Evolutionary conservation across 2,113 vertebrate species (phyloP).

Genomic region (Ceratotherium simum): DNA sequence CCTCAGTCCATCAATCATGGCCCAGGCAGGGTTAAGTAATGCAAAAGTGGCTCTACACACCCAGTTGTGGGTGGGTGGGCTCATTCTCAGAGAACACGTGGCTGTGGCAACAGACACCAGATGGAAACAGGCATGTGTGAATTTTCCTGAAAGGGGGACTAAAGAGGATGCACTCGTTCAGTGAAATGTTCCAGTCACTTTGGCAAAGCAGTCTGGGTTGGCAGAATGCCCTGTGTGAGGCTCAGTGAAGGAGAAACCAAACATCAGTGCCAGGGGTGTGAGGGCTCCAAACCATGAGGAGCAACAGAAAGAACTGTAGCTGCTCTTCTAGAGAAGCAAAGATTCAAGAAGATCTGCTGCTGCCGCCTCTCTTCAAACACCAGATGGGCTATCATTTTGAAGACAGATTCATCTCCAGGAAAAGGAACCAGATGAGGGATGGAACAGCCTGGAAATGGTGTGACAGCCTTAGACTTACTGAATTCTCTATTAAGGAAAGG

Average conservation of each 20-base stretch:
- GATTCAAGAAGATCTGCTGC: neutral
- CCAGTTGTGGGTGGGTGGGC: neutral
- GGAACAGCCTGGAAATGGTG: neutral
- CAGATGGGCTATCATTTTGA: neutral
- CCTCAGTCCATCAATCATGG: neutral
- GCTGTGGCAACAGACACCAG: neutral
- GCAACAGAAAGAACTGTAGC: neutral
- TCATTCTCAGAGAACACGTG: neutral
- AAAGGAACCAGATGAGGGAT: neutral
- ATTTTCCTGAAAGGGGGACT: constrained; percentile 1
- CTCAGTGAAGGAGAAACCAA: neutral
- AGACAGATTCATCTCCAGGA: neutral
- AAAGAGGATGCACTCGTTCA: constrained; percentile 18
- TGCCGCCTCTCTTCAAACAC: neutral
- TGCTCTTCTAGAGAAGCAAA: neutral
- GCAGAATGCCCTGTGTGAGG: neutral
- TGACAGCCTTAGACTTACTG: neutral
- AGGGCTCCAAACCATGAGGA: neutral
- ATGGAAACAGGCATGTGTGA: neutral
- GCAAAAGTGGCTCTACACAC: neutral
- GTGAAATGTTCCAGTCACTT: constrained; percentile 24
- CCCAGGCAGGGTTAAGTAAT: neutral
- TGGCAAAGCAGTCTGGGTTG: neutral
- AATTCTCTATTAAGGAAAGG: neutral
- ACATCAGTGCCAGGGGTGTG: neutral